Evolutionary conservation across 23 tunicate genomes (phyloP).

Genomic region (Diplosoma virens): DNA sequence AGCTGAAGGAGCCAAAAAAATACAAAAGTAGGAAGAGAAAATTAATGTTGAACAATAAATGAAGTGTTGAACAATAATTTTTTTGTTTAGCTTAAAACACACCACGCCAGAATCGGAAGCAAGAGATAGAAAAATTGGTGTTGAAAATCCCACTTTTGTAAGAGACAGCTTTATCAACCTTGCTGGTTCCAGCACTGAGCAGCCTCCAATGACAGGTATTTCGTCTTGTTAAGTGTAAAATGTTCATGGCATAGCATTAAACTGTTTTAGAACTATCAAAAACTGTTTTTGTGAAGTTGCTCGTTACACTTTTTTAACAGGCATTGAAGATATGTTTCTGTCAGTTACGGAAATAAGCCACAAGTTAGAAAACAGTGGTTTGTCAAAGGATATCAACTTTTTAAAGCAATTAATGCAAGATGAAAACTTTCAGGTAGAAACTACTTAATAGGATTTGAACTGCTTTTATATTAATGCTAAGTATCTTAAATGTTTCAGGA

Average conservation of each 20-base stretch:
- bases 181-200: background rate
- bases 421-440: conserved; percentile 65
- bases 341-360: conserved; percentile 38
- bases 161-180: conserved; percentile 46
- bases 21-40: conserved; percentile 44
- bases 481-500: conserved; percentile 22
- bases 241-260: background rate
- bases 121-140: conserved; percentile 48
- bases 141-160: conserved; percentile 76
- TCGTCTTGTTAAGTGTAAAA: background rate
- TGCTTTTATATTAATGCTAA: background rate
- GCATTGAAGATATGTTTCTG: conserved; percentile 62
- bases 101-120: conserved; percentile 59
- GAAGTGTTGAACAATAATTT: background rate
- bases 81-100: conserved; percentile 40
- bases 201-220: background rate
- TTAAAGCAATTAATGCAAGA: conserved; percentile 51
- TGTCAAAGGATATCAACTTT: conserved; percentile 55
- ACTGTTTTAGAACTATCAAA: background rate
- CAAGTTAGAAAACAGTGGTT: conserved; percentile 36
- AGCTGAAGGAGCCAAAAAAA: conserved; percentile 73
- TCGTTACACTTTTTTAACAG: conserved; percentile 29
- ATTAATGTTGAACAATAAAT: background rate
- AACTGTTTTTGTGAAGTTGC: background rate
- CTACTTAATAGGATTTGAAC: background rate